Base-by-base conservation (phyloP, 1,140 invertebrate genomes). In the Tetragnatha versicolor region DNA sequence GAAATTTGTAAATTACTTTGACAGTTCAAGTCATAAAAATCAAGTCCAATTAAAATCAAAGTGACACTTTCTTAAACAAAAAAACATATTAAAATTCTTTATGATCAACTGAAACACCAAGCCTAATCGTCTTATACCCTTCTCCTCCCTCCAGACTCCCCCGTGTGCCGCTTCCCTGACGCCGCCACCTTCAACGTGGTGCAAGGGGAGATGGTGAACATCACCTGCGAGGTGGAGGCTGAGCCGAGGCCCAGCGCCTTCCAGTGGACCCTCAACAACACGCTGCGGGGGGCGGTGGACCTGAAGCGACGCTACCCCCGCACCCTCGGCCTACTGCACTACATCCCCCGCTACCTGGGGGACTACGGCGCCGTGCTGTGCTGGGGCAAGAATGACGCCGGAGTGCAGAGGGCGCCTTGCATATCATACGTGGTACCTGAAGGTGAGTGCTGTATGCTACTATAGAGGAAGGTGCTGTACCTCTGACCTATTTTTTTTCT, bases 241-340 rank as follows among this genome's bases (percentile, higher is more conserved):
- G 95, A 96, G 87, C 95, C 95, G 10, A 89, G 31, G 22, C 75
- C 93, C 0, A 87, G 89, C 79, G 86, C 93, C 83, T 97, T 95
- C 84, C 91, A 91, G 66, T 96, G 95, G 95, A 94, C 92, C 5
- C 96, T 97, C 87, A 96, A 96, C 87, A 95, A 94, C 84, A 94
- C 94, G 1, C 93, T 93, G 0, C 93, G 95, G 84, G 93, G 90
- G 80, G 92, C 93, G 82, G 93, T 94, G 9, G 66, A 78, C n/a
- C 60, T 79, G n/a, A 80, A 79, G 39, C 53, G 78, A 12, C 45
- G 66, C 3, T 39, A 75, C 10, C 70, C 82, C n/a, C 22, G 53
- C 3, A 69, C 69, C 27, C 66, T 78, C 17, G 70, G 69, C 27
- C 29, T 76, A 29, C 66, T 81, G 1, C 47, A 58, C 10, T 82